Percentiles rank a stretch among this genome's conserved stretches.
Evolutionary conservation across 1,140 invertebrate species (phyloP).

Genomic region (Cataglyphis hispanica): DNA sequence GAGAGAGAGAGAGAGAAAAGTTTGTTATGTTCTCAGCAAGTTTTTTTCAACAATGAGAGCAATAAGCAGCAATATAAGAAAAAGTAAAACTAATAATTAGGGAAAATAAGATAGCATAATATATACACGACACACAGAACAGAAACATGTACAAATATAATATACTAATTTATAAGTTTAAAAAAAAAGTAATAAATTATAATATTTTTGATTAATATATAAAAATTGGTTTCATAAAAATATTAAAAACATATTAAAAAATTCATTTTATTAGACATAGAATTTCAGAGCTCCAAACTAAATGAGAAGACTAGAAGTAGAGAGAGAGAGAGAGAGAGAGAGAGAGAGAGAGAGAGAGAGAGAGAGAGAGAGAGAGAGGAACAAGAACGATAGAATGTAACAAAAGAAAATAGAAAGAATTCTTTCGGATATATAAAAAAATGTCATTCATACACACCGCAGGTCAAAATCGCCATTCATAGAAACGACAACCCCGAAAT

Average conservation of each 20-base stretch:
- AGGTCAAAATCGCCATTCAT: constrained; percentile 72
- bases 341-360: neutral
- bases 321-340: neutral
- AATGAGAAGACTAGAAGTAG: neutral
- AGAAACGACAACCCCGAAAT: constrained; percentile 67
- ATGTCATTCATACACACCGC: constrained; percentile 69
- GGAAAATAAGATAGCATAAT: neutral
- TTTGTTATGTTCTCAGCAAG: constrained; percentile 27
- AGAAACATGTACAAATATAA: neutral
- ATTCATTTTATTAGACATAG: neutral
- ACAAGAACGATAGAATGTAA: neutral
- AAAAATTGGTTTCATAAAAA: neutral
- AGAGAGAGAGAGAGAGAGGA: neutral
- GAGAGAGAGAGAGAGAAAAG: constrained; percentile 12
- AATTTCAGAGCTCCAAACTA: neutral
- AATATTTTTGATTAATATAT: neutral
- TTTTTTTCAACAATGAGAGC: constrained; percentile 20
- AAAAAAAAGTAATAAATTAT: neutral
- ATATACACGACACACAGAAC: neutral
- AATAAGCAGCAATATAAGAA: constrained; percentile 29
- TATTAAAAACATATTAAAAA: neutral
- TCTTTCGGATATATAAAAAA: constrained; percentile 64
- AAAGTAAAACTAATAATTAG: neutral
- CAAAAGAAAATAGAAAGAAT: constrained; percentile 24
- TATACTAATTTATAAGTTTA: neutral